Evolutionary conservation across 1,140 invertebrate species (phyloP).

Genomic region (Rhopalosiphum padi): DNA sequence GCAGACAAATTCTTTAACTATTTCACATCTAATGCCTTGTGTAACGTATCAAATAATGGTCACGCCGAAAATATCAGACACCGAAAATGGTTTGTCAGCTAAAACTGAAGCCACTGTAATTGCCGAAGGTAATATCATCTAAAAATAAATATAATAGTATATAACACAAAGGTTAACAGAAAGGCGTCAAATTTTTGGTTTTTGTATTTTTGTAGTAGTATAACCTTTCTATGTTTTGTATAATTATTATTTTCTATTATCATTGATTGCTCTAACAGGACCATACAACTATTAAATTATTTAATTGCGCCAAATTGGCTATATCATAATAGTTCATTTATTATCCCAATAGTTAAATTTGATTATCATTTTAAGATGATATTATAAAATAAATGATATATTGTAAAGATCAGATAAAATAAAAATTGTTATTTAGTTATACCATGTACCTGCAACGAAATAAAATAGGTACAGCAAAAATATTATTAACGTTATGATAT

Average conservation of each 20-base stretch:
- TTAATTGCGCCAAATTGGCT: not conserved
- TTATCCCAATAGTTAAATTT: not conserved
- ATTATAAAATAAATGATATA: no score
- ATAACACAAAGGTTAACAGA: no score
- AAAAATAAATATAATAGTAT: not conserved
- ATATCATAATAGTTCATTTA: not conserved
- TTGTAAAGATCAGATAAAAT: no score
- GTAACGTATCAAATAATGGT: not conserved
- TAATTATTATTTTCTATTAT: no score
- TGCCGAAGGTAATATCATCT: not conserved
- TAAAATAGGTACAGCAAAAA: not conserved
- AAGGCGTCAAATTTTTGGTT: no score
- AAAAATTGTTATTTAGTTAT: not conserved
- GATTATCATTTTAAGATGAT: not conserved
- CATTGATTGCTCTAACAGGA: no score
- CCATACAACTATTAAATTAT: no score
- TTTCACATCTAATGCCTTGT: not conserved
- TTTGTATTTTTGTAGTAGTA: not conserved
- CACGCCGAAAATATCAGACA: not conserved
- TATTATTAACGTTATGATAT: not conserved
- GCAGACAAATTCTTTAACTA: not conserved
- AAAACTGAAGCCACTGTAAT: not conserved
- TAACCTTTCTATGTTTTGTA: not conserved
- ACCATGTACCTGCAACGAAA: not conserved
- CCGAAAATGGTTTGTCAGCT: not conserved